Base-by-base conservation (phyloP, 2,888 invertebrate genomes). In the Helicoverpa assulta region DNA sequence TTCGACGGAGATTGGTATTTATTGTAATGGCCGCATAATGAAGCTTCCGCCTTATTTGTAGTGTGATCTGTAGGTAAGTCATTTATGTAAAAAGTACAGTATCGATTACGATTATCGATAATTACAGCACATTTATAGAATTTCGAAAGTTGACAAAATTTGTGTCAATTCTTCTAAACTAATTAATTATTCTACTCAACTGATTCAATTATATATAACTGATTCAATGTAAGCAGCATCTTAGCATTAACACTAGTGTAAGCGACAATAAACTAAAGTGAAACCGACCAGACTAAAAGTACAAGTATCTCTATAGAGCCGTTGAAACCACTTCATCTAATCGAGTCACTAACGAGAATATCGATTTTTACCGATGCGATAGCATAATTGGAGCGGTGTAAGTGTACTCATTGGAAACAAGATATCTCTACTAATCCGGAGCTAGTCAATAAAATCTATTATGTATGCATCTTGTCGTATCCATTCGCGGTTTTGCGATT, bases 351-450 rank as follows among this genome's bases (percentile, higher is more conserved):
- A 82, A 87, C 81, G 85, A 78, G 72, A 73, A 71, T 84, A 85
- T 84, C 85, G 83, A 85, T 83, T 87, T 86, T 86, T 84, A 86
- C 85, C 80, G 85, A 85, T 84, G 79, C 82, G 82, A 85, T 86
- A 82, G 77, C 72, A 82, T 89, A 90, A 91, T 90, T 88, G 84
- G 88, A 89, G 83, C 87, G 82, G 78, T 80, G 79, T 86, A 85
- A 89, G 87, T 88, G 85, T 84, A 78, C 70, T 78, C 79, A 85
- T 88, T 87, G 84, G 81, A 83, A 83, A 78, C 80, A 73, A 88
- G 85, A 89, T 87, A 86, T 88, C 87, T 89, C 81, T 81, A 88
- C 85, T 84, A 73, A 81, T 78, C 76, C 65, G 62, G 67, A 78
- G 70, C 80, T 29, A 60, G 72, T 80, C 77, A 80, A 86, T 89